Conservation (phyloP, 1,140 invertebrate genomes). For the Leptoteleia sp. region DNA sequence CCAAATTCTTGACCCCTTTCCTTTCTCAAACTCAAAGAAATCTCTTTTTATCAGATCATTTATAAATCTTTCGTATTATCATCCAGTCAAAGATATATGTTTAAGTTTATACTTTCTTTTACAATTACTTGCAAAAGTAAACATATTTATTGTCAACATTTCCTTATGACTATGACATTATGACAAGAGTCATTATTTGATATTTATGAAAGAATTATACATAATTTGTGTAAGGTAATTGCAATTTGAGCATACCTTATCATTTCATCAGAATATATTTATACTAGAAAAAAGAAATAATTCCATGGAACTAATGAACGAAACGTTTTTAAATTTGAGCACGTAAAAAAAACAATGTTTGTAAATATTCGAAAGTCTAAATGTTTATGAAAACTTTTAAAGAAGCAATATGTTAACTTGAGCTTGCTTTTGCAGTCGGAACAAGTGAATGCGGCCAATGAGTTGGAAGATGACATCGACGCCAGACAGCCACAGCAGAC, state of each 20-base stretch:
- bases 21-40: constrained; percentile 5
- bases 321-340: too few species aligned
- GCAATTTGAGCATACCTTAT: too few species aligned
- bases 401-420: constrained; percentile 5
- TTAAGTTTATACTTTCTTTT: neutral
- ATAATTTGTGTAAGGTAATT: too few species aligned
- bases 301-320: too few species aligned
- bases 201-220: too few species aligned
- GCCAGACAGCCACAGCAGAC: constrained; percentile 72
- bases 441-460: constrained; percentile 73
- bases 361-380: too few species aligned
- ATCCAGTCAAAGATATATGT: neutral
- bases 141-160: too few species aligned
- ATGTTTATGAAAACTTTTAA: neutral
- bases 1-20: constrained; percentile 23
- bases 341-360: too few species aligned
- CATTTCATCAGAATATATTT: too few species aligned
- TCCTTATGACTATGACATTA: too few species aligned
- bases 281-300: too few species aligned
- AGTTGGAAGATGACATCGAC: constrained; percentile 73
- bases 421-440: constrained; percentile 70
- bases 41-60: constrained; percentile 30
- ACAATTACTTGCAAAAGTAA: neutral
- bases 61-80: constrained; percentile 1
- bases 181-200: too few species aligned